Evolutionary conservation across 2,113 vertebrate species (phyloP), one percentile per base, ranked within the genome.

Genomic region (Etheostoma spectabile): DNA sequence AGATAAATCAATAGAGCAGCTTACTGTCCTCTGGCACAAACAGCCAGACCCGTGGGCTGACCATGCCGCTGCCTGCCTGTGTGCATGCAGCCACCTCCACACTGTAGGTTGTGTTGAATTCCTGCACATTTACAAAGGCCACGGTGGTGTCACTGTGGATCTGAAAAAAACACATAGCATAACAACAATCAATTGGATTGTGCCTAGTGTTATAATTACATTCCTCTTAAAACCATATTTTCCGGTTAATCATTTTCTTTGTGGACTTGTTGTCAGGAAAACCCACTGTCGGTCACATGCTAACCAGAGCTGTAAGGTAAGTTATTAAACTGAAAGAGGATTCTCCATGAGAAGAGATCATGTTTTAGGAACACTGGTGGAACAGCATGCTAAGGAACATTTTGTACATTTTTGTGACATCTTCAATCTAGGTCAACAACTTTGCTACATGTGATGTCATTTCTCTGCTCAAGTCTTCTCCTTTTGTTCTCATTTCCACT

Each of bases 1-100:
- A 87, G 65, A 77, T 86, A 67, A 88, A 79, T 84, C 49, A 76
- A 60, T 18, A 77, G 57, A 84, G 82, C 12, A 3, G 21, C 95
- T 96, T 88, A 99, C 98, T 96, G 0, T 88, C 65, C 3, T 81
- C 88, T 6, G 96, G 95, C 86, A 99, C 93, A 82, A 95, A 95
- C 59, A 97, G 42, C 38, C 86, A 87, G 84, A 96, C 90, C 0
- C 93, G 95, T 8, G 91, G 82, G 84, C 97, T 98, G 94, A 95
- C 94, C 61, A 96, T 96, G 38, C 98, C 98, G 16, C 94, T 91
- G 2, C 98, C 98, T 1, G 96, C 96, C 38, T 85, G 95, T 2
- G 97, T 97, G 92, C 96, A 55, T 0, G 97, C 97, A 0, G 97
- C 96, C 35, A 99, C 96, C 30, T 95, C 95, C 81, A 98, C 79